Base-by-base conservation (phyloP, 2,888 invertebrate species). In the Orthosia incerta region DNA sequence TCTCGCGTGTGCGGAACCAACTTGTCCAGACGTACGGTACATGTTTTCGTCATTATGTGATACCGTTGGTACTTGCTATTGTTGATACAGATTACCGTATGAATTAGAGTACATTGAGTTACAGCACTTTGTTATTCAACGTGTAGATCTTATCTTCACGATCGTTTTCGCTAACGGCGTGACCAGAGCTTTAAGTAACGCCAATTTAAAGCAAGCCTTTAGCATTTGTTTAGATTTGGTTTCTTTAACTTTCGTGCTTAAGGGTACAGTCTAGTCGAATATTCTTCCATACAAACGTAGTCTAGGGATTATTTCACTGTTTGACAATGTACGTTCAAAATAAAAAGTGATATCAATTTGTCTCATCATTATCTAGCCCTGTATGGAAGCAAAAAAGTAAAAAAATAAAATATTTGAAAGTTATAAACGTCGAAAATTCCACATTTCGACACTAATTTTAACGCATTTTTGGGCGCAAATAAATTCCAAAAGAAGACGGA, bases 1-100 rank as follows among this genome's bases (percentile, higher is more conserved):
- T 79, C 59, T 77, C 66, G 60, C 50, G 60, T 61, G 79, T 80
- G 67, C 83, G 68, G 79, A 71, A 81, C 74, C 83, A 71, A 71
- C 83, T 74, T 81, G 70, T 70, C 69, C 73, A 66, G 63, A 13
- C 65, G 64, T 83, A 83, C 81, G 80, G 81, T 79, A 81, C 74
- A 71, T 65, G 62, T 78, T 69, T 79, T 74, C 57, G 79, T 83
- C 83, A 71, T 83, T 79, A 71, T 48, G 31, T 71, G 79, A 81
- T 81, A 81, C 81, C 83, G 81, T 81, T 83, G 56, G 61, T 79
- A 83, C 74, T 71, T 74, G 71, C 71, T 61, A 83, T 83, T 83
- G 80, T 81, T 79, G 61, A 79, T 74, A 62, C 62, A 65, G 46
- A 74, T 83, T 68, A 80, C 80, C 71, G 66, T 74, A 77, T 55